Evolutionary conservation across 2,113 vertebrate genomes (phyloP).

Genomic region (Phoenicopterus ruber): DNA sequence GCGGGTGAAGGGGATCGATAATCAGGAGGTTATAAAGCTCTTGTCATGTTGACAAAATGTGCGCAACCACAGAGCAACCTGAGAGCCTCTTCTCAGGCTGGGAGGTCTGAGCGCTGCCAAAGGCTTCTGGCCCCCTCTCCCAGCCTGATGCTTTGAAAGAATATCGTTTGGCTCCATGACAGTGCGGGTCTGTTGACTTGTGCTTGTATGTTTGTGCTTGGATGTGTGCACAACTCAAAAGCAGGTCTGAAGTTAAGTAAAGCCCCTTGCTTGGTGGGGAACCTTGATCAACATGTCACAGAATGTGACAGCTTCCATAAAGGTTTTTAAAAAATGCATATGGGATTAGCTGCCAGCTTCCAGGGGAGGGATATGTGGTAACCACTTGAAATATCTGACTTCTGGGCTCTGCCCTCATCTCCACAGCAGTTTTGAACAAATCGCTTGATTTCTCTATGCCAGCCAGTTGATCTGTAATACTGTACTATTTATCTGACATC

Average conservation of each 20-base stretch:
- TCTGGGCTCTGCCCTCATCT: not conserved
- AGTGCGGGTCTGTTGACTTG: conserved; percentile 16
- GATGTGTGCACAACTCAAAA: conserved; percentile 22
- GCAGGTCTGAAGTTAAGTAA: conserved; percentile 53
- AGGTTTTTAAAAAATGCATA: conserved; percentile 28
- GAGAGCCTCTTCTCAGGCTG: conserved; percentile 1
- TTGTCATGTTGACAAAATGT: not conserved
- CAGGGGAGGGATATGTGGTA: not conserved
- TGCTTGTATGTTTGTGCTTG: conserved; percentile 10
- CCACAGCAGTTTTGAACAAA: not conserved
- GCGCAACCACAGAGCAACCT: not conserved
- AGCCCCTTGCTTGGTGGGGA: not conserved
- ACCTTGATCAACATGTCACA: conserved; percentile 33
- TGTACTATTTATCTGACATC: not conserved
- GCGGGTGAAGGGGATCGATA: rapidly evolving
- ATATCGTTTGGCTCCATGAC: conserved; percentile 28
- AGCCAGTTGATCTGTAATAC: not conserved
- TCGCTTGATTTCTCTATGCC: not conserved
- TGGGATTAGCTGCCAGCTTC: not conserved
- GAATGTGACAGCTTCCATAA: conserved; percentile 43
- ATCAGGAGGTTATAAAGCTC: not conserved
- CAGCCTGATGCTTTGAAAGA: conserved; percentile 9
- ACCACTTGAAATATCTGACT: conserved; percentile 13
- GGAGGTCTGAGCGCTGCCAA: conserved; percentile 57
- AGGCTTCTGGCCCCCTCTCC: conserved; percentile 18